Evolutionary conservation across 2,888 invertebrate species (phyloP), one percentile per base, ranked within the genome.

Genomic region (Antitype chi): DNA sequence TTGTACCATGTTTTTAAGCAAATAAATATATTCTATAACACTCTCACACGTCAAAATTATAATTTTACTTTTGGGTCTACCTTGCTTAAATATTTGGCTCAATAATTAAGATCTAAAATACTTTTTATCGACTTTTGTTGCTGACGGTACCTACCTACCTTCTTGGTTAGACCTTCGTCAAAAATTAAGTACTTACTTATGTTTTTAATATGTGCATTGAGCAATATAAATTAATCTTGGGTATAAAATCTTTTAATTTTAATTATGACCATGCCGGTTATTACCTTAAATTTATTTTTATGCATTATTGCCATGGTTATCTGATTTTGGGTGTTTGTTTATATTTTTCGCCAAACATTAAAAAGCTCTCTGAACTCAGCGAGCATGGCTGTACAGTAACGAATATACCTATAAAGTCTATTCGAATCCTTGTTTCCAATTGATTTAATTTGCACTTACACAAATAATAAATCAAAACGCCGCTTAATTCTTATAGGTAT

Each of bases 211-310:
- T 49, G 7, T 28, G 28, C 38, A 23, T 57, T 49, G 32, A 17
- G 38, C 23, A 52, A 52, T 76, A n/a, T 52, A 23, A 59, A n/a
- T 43, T 76, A 60, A 60, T 49, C 23, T 59, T 49, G 2, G 11
- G 1, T 59, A 25, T 13, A 25, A 23, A 76, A 55, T 20, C 6
- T 43, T 0, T 20, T 28, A 53, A 28, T 43, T 72, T 74, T 17
- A 55, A 20, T 43, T 28, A 28, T 43, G 3, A 28, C 28, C 32
- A 11, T 23, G 8, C 8, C 17, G 23, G 20, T 25, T 69, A 38
- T 15, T 69, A 17, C 11, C 53, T n/a, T 23, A 15, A 17, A 11
- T 32, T 32, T 9, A 2, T 9, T 38, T 38, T 25, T 13, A 59
- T 59, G 20, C 2, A 5, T 25, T 66, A 23, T 23, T 28, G 9